Conservation (phyloP, 2,113 vertebrate species). For the Mustela lutreola region DNA sequence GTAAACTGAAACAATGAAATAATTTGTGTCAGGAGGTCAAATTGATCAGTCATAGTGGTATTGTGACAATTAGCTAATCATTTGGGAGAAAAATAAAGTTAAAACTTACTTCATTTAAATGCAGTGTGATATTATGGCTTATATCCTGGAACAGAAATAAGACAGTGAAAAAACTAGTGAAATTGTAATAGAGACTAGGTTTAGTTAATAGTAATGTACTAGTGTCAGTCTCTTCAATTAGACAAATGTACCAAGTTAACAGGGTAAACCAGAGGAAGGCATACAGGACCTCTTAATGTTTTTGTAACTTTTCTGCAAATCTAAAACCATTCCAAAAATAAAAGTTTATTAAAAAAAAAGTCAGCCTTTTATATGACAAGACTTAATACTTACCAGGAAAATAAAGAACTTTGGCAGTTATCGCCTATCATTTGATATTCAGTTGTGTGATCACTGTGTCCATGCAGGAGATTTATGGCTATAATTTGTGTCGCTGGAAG, state of each 20-base stretch:
- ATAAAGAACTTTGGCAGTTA: conserved; percentile 47
- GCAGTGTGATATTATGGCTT: neutral
- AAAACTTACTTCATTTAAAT: neutral
- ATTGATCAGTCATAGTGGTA: neutral
- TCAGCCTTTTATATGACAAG: neutral
- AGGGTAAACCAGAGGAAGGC: neutral
- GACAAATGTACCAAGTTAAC: neutral
- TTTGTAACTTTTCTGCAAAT: conserved; percentile 20
- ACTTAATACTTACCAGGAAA: neutral
- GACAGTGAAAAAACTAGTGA: conserved; percentile 38
- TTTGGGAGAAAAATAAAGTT: neutral
- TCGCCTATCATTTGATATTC: neutral
- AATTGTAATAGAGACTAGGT: neutral
- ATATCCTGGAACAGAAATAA: neutral
- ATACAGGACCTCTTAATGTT: neutral
- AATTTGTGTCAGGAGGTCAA: neutral
- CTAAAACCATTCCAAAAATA: neutral
- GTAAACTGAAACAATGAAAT: conserved; percentile 13
- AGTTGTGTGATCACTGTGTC: conserved; percentile 36
- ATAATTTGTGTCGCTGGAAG: conserved; percentile 94
- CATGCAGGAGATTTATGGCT: conserved; percentile 94
- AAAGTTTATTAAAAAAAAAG: neutral
- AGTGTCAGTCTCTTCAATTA: conserved; percentile 28
- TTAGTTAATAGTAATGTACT: neutral
- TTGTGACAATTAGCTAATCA: neutral